phyloP scores from a whole-genome alignment of 2,888 invertebrate species.

The Cancer borealis region DNA sequence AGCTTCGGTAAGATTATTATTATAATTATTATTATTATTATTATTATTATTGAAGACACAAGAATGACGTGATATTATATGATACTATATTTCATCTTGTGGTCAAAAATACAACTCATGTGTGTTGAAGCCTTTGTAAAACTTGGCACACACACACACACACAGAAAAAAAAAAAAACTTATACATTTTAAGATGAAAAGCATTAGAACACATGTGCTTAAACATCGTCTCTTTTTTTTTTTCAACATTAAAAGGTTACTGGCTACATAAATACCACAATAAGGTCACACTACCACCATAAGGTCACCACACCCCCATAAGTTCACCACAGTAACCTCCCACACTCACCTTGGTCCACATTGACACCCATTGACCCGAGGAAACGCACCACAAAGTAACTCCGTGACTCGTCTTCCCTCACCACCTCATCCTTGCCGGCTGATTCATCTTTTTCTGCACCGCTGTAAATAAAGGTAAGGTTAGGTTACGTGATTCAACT shows the following conservation, averaged over 20 bases:
- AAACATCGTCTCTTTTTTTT: no score
- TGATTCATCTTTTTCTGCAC: conserved; percentile 16
- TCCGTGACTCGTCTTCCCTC: neutral
- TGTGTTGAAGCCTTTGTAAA: neutral
- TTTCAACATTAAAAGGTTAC: no score
- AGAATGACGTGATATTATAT: neutral
- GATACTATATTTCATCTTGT: neutral
- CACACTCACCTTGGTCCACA: conserved; percentile 77
- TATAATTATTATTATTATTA: no score
- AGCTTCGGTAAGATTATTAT: no score
- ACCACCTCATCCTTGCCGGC: neutral
- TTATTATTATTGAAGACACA: no score
- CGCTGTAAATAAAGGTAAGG: neutral
- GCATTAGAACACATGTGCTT: no score
- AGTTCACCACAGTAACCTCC: neutral
- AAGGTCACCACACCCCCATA: neutral
- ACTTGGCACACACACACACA: no score
- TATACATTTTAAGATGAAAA: no score
- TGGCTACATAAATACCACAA: no score
- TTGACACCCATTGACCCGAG: conserved; percentile 81
- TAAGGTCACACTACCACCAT: neutral
- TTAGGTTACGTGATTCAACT: neutral
- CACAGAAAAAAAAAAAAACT: no score
- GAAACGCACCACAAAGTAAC: conserved; percentile 80
- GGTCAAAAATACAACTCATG: neutral